phyloP scores from a whole-genome alignment of 2,797 vertebrate species.

The Chrosomus eos region DNA sequence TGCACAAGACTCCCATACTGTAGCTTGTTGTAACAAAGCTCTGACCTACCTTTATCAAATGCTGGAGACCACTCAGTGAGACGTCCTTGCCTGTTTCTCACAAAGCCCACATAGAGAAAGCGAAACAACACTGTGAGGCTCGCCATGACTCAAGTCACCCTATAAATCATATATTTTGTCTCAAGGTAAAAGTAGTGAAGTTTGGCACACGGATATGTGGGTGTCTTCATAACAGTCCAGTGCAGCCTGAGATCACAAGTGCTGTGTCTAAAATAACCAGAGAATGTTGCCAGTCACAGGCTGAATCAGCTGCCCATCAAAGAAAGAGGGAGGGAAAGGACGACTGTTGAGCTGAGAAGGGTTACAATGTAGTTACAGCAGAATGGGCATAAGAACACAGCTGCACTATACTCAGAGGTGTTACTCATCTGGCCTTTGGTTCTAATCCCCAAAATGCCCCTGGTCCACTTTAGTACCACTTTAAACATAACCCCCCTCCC shows the following conservation, averaged over 20 bases:
- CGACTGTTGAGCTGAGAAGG: background rate
- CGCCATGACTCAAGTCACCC: slow-evolving; percentile 61
- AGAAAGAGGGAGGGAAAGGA: slow-evolving; percentile 29
- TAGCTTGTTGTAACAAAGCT: slow-evolving; percentile 5
- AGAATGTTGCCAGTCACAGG: slow-evolving; percentile 23
- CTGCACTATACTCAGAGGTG: slow-evolving; percentile 4
- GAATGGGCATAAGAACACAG: slow-evolving; percentile 12
- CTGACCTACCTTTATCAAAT: slow-evolving; percentile 64
- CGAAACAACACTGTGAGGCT: slow-evolving; percentile 63
- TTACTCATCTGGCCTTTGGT: slow-evolving; percentile 15
- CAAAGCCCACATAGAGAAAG: slow-evolving; percentile 67
- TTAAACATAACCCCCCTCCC: background rate
- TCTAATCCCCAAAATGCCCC: slow-evolving; percentile 23
- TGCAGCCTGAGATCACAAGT: slow-evolving; percentile 28
- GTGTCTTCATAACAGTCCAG: slow-evolving; percentile 14
- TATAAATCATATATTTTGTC: slow-evolving; percentile 12
- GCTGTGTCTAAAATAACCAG: slow-evolving; percentile 47
- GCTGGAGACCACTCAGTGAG: slow-evolving; percentile 53
- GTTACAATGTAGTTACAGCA: slow-evolving; percentile 23
- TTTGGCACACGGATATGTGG: background rate
- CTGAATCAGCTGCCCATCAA: slow-evolving; percentile 51
- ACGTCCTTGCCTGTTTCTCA: slow-evolving; percentile 64
- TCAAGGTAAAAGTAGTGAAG: background rate
- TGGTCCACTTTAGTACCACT: slow-evolving; percentile 8
- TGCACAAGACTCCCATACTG: background rate